Evolutionary conservation across 2,113 vertebrate species (phyloP), one percentile per base, ranked within the genome.

Genomic region (Dendropsophus ebraccatus): DNA sequence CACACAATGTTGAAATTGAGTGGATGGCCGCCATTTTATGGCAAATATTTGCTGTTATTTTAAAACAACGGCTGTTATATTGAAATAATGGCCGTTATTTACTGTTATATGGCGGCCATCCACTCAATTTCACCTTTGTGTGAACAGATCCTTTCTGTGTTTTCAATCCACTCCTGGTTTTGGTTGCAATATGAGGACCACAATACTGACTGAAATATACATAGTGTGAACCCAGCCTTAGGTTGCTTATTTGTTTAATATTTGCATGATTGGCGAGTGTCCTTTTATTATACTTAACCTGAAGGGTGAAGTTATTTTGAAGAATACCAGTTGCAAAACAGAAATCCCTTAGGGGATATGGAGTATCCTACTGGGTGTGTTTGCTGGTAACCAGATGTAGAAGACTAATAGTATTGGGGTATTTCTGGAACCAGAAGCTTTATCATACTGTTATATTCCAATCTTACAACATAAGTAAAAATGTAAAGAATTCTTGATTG

Each of bases 401-500:
- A 49, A 81, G 67, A 49, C 67, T 81, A 73, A 74, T 74, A 86
- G 85, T 32, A 74, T 62, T 81, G 50, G 69, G 73, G 77, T 58
- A 60, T 80, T 73, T 86, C 67, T 74, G 16, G 65, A 60, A 73
- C 77, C 50, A 25, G 14, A 21, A 69, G 75, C 74, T 80, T 86
- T 62, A 70, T 62, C 78, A 70, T 58, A 74, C 52, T 74, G 77
- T 81, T 81, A 74, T 86, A 72, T 91, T 90, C 89, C 90, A 90
- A 89, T 90, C 84, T 75, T 0, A 0, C 88, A 90, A 89, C 25
- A 0, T 0, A 1, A 88, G 35, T 76, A 92, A 91, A 92, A 92
- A 92, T 92, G 87, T 89, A 82, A 92, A 90, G 91, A 92, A 92
- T 92, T 89, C 47, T 89, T 90, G 92, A 92, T 92, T 91, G 90